phyloP scores from a whole-genome alignment of 2,113 vertebrate genomes.

The Corvus hawaiiensis region DNA sequence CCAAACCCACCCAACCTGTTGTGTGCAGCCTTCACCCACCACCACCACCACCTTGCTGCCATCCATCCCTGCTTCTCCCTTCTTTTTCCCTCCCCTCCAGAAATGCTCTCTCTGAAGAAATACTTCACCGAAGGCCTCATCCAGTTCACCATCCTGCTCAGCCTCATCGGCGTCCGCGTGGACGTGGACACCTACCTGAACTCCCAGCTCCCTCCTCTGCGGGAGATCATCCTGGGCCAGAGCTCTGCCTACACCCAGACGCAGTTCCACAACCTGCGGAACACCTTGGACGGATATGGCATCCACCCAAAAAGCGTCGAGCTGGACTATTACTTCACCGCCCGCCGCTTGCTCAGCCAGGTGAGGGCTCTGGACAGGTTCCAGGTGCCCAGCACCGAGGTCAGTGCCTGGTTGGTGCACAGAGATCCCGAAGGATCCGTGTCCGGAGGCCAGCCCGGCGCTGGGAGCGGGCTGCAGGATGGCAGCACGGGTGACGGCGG shows the following conservation, averaged over 20 bases:
- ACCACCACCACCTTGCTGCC: too few relatives aligned
- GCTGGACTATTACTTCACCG: slow-evolving; percentile 91
- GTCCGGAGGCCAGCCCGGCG: slow-evolving; percentile 79
- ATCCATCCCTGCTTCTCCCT: too few relatives aligned
- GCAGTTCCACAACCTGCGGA: slow-evolving; percentile 97
- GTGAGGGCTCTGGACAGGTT: slow-evolving; percentile 92
- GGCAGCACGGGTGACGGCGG: slow-evolving; percentile 73
- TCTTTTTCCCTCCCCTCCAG: slow-evolving; percentile 51
- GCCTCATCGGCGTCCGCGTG: slow-evolving; percentile 94
- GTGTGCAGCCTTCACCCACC: not conserved
- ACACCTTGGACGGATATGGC: slow-evolving; percentile 95
- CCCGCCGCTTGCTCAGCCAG: slow-evolving; percentile 88
- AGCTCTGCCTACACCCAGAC: slow-evolving; percentile 98
- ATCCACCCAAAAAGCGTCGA: slow-evolving; percentile 98
- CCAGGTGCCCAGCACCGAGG: slow-evolving; percentile 88
- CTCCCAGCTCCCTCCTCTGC: slow-evolving; percentile 91
- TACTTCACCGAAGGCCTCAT: slow-evolving; percentile 99
- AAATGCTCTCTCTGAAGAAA: slow-evolving; percentile 99
- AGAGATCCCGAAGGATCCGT: slow-evolving; percentile 90
- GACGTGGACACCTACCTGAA: slow-evolving; percentile 96
- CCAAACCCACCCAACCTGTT: slow-evolving; percentile 35
- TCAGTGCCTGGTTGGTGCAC: slow-evolving; percentile 95
- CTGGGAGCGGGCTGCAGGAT: slow-evolving; percentile 85
- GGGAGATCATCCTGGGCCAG: slow-evolving; percentile 98
- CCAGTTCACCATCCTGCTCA: slow-evolving; percentile 99